Percentiles rank a stretch among this genome's conserved stretches.
Conservation (phyloP, 2,113 vertebrate genomes). For the Pelodiscus sinensis region DNA sequence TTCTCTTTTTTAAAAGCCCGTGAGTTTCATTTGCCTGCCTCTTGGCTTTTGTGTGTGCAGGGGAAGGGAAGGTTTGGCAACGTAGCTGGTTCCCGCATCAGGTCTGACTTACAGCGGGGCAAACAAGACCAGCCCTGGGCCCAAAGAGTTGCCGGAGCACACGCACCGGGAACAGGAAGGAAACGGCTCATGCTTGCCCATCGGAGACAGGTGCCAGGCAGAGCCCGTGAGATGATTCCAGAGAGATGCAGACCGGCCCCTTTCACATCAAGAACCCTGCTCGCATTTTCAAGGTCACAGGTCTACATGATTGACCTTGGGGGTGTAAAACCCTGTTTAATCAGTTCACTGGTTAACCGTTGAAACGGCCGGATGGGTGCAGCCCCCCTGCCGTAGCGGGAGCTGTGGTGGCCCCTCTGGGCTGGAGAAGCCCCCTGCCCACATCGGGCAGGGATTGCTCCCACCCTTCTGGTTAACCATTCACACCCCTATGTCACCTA, state of each 20-base stretch:
- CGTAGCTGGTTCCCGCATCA: background rate
- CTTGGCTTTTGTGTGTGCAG: background rate
- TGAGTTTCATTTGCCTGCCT: background rate
- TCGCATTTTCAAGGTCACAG: background rate
- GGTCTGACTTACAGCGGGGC: background rate
- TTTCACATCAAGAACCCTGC: background rate
- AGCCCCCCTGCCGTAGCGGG: no score
- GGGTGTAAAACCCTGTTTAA: background rate
- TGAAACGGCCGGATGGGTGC: no score
- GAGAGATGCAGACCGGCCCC: rapidly evolving
- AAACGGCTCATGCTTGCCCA: background rate
- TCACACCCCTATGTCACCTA: no score
- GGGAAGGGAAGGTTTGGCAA: background rate
- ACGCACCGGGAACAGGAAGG: background rate
- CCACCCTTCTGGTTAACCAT: no score
- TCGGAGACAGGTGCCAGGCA: background rate
- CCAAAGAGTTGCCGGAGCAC: background rate
- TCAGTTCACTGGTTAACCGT: no score
- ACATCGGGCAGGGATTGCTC: no score
- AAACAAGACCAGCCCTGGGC: background rate
- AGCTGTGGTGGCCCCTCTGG: no score
- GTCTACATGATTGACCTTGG: background rate
- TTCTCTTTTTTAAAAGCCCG: background rate
- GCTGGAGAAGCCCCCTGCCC: no score
- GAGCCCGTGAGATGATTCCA: background rate